A percentile compares a stretch with the other conserved stretches of the same genome.
phyloP scores from a whole-genome alignment of 2,888 invertebrate genomes.

The Himalopsyche tibetana region DNA sequence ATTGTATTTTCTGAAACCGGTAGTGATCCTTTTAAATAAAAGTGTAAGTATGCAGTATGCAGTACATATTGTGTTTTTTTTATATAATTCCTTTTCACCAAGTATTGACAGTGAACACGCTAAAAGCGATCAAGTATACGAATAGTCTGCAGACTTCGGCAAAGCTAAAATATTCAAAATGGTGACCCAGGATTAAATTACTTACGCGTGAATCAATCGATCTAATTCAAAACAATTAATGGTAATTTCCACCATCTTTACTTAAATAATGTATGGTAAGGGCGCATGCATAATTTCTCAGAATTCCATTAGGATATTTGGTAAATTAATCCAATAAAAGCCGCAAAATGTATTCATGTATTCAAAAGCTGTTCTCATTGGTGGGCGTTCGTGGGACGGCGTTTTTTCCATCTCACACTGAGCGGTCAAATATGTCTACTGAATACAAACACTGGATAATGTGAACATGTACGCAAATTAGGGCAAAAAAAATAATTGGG shows the following conservation, averaged over 20 bases:
- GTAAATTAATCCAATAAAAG: constrained; percentile 25
- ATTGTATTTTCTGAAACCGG: too few species aligned
- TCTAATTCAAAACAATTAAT: too few species aligned
- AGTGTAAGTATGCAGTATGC: too few species aligned
- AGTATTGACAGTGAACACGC: too few species aligned
- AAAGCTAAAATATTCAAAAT: too few species aligned
- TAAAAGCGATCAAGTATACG: too few species aligned
- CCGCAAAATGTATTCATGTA: constrained; percentile 5
- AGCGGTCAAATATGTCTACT: not conserved
- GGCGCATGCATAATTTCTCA: not conserved
- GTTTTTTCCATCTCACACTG: not conserved
- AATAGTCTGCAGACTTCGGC: too few species aligned
- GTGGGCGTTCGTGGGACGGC: not conserved
- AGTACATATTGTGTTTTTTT: too few species aligned
- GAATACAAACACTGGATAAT: constrained; percentile 25
- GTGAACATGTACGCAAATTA: constrained; percentile 23
- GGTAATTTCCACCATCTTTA: not conserved
- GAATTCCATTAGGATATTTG: not conserved
- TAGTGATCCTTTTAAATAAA: too few species aligned
- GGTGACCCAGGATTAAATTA: too few species aligned
- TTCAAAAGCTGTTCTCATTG: not conserved
- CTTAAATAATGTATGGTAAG: not conserved
- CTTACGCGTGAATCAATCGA: too few species aligned
- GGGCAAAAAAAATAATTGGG: not conserved
- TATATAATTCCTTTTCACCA: too few species aligned